Evolutionary conservation across 92 coral and sea anemone species (phyloP).

Genomic region (Scolanthus callimorphus): DNA sequence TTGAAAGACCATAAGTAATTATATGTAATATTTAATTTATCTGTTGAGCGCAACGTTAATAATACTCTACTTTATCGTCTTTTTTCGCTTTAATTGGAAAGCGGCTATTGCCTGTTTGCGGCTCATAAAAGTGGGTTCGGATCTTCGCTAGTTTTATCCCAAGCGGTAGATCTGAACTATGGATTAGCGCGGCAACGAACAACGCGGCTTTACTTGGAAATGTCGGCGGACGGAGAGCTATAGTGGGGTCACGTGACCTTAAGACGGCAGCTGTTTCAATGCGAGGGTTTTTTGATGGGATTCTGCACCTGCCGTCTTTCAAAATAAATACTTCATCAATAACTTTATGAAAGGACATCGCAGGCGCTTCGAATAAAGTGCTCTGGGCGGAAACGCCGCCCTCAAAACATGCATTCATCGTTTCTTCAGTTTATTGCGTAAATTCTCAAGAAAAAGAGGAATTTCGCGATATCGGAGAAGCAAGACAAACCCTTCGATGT

Average conservation of each 20-base stretch:
- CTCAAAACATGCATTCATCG: slow-evolving; percentile 69
- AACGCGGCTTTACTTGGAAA: too few species aligned
- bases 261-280: slow-evolving; percentile 72
- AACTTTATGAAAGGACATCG: slow-evolving; percentile 96
- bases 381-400: slow-evolving; percentile 88
- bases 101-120: too few species aligned
- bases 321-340: slow-evolving; percentile 98
- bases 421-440: slow-evolving; percentile 61
- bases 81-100: slow-evolving; percentile 75
- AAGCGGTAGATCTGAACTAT: too few species aligned
- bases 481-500: too few species aligned
- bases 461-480: too few species aligned
- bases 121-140: too few species aligned
- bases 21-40: slow-evolving; percentile 91
- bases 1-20: slow-evolving; percentile 91
- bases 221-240: background rate
- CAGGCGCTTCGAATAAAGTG: slow-evolving; percentile 88
- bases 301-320: slow-evolving; percentile 78
- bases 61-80: slow-evolving; percentile 70
- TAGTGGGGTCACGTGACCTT: slow-evolving; percentile 63
- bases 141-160: too few species aligned
- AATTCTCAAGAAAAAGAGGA: slow-evolving; percentile 10
- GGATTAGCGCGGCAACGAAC: too few species aligned
- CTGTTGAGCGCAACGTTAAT: slow-evolving; percentile 79
- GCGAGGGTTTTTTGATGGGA: slow-evolving; percentile 76